Evolutionary conservation across 2,113 vertebrate species (phyloP), one percentile per base, ranked within the genome.

Genomic region (Cathartes aura): DNA sequence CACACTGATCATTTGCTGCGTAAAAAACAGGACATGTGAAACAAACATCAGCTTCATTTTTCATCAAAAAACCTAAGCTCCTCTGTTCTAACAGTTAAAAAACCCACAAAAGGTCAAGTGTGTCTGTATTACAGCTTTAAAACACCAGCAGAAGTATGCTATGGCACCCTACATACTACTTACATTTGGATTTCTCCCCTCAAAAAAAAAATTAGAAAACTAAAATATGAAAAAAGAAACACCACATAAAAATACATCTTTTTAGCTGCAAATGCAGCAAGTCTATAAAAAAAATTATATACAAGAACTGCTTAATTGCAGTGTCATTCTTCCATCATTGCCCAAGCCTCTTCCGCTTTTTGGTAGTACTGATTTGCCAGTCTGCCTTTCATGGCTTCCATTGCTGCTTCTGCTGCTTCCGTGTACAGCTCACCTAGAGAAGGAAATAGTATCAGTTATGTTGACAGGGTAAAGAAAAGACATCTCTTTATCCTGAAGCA

Each of bases 311-410:
- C 29, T 40, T 24, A 15, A 56, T n/a, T 87, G 67, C 13, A 1
- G 5, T 15, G 29, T 98, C 73, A 99, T 48, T 99, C 99, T 93
- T 99, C 99, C 98, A 99, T 99, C 90, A 99, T 95, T 0, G 99
- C 98, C 99, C 99, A 99, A 64, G 99, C 99, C 87, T 99, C 99
- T 89, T 99, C 99, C 1, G 99, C 99, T 97, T 99, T 99, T 98
- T 99, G 97, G 93, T 99, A 99, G 97, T 99, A 99, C 92, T 99
- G 98, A 96, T 99, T 99, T 60, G 99, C 99, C 87, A 99, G 95
- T 26, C 99, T 98, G 70, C 99, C 99, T 68, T 99, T 99, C 99
- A 99, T 99, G 67, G 99, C 99, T 68, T 98, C 99, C 98, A 98
- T 99, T 2, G 99, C 99, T 6, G 98, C 98, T 88, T 99, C 99